phyloP scores from a whole-genome alignment of 2,113 vertebrate species.

The Chlorocebus sabaeus region DNA sequence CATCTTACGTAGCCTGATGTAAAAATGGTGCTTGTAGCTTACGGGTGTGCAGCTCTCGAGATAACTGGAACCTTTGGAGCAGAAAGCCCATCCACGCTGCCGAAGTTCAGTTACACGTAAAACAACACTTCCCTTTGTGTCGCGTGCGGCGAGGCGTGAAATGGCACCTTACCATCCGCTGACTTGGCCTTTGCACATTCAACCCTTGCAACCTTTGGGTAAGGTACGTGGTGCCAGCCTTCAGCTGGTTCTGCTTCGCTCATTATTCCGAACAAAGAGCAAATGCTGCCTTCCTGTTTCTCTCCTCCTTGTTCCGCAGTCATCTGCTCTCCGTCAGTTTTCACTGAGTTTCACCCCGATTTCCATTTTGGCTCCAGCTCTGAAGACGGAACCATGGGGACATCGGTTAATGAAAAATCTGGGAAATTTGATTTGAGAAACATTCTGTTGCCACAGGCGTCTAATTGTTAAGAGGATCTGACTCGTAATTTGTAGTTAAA shows the following conservation, averaged over 20 bases:
- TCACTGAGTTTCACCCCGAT: constrained; percentile 64
- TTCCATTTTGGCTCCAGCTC: constrained; percentile 58
- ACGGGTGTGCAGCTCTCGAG: neutral
- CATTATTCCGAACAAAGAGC: constrained; percentile 49
- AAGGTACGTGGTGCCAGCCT: neutral
- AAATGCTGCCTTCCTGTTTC: neutral
- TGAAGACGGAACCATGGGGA: neutral
- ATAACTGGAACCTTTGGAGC: neutral
- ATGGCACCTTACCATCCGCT: constrained; percentile 65
- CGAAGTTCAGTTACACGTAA: constrained; percentile 41
- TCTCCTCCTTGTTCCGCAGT: neutral
- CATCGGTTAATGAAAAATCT: constrained; percentile 33
- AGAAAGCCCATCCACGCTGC: neutral
- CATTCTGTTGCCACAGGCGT: neutral
- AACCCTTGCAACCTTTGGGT: neutral
- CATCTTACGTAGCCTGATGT: neutral
- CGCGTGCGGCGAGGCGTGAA: constrained; percentile 52
- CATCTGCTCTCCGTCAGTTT: neutral
- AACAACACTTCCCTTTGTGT: constrained; percentile 63
- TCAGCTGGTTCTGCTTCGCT: constrained; percentile 60
- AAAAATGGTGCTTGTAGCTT: neutral
- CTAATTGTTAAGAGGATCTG: constrained; percentile 41
- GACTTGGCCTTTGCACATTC: constrained; percentile 38
- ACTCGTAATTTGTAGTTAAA: constrained; percentile 59
- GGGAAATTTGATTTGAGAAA: constrained; percentile 54